Conservation (phyloP, 2,888 invertebrate species). For the Harpalus rubripes region DNA sequence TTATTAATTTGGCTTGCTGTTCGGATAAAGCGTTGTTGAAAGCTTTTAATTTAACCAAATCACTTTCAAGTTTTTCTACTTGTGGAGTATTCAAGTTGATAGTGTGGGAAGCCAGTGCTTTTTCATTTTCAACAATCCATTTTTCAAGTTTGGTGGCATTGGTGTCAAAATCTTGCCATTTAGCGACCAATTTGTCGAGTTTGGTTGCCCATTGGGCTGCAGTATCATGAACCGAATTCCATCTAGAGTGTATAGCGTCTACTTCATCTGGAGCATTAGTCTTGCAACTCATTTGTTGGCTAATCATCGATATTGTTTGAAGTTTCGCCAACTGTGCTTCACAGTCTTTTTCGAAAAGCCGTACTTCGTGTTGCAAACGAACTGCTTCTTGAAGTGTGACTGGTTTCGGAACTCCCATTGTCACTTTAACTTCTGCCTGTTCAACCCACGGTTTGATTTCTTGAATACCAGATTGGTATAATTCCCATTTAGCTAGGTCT, state of each 20-base stretch:
- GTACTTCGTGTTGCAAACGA: conserved; percentile 85
- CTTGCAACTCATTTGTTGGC: conserved; percentile 87
- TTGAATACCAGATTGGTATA: conserved; percentile 88
- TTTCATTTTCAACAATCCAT: conserved; percentile 87
- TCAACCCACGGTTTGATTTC: conserved; percentile 94
- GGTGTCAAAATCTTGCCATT: conserved; percentile 90
- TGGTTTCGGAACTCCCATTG: conserved; percentile 86
- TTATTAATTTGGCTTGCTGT: conserved; percentile 90
- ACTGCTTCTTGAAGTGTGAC: conserved; percentile 89
- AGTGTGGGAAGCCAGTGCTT: conserved; percentile 80
- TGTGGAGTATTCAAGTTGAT: conserved; percentile 85
- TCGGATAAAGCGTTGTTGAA: conserved; percentile 92
- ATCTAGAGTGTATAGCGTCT: conserved; percentile 89
- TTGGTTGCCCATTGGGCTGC: conserved; percentile 89
- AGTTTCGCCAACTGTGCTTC: conserved; percentile 87
- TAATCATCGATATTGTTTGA: conserved; percentile 86
- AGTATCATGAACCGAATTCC: conserved; percentile 90
- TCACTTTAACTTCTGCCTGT: conserved; percentile 90
- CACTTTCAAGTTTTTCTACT: conserved; percentile 87
- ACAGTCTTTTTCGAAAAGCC: conserved; percentile 87
- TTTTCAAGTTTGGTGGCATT: conserved; percentile 87
- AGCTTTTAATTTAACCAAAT: conserved; percentile 87
- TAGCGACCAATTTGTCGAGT: conserved; percentile 87
- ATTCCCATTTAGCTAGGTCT: conserved; percentile 91
- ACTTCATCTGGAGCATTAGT: conserved; percentile 90